Evolutionary conservation across 2,113 vertebrate genomes (phyloP).

Genomic region (Cyprinodon tularosa): DNA sequence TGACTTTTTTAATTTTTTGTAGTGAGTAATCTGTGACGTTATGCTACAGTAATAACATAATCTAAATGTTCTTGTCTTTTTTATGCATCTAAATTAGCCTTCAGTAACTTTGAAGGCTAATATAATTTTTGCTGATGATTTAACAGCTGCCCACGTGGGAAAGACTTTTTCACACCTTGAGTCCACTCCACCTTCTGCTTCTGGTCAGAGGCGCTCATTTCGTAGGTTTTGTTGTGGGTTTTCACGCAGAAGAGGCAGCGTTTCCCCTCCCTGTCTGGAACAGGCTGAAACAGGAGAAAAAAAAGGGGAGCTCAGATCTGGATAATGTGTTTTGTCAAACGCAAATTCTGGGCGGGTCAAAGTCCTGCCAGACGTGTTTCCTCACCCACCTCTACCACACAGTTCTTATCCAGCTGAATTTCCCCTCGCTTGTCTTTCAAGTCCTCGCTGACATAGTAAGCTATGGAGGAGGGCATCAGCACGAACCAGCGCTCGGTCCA

Average conservation of each 20-base stretch:
- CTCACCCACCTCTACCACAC: slow-evolving; percentile 75
- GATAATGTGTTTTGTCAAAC: background rate
- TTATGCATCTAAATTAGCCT: no score
- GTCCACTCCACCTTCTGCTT: slow-evolving; percentile 82
- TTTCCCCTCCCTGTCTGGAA: slow-evolving; percentile 81
- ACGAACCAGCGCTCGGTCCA: slow-evolving; percentile 88
- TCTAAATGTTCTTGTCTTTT: no score
- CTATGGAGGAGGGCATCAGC: slow-evolving; percentile 73
- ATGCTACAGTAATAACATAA: no score
- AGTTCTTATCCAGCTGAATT: slow-evolving; percentile 76
- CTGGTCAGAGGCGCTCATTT: slow-evolving; percentile 82
- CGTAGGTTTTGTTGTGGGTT: slow-evolving; percentile 77
- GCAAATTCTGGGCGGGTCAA: background rate
- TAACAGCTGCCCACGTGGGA: background rate
- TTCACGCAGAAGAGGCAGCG: slow-evolving; percentile 83
- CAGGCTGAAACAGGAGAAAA: slow-evolving; percentile 56
- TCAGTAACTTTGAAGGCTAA: no score
- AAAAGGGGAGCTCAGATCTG: background rate
- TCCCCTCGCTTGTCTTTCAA: slow-evolving; percentile 82
- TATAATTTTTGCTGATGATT: background rate
- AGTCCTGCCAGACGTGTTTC: background rate
- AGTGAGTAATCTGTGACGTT: no score
- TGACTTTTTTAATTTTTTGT: no score
- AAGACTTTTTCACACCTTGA: slow-evolving; percentile 72
- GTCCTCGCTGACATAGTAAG: slow-evolving; percentile 79